Evolutionary conservation across 2,888 invertebrate species (phyloP).

Genomic region (Andrena hattorfiana): DNA sequence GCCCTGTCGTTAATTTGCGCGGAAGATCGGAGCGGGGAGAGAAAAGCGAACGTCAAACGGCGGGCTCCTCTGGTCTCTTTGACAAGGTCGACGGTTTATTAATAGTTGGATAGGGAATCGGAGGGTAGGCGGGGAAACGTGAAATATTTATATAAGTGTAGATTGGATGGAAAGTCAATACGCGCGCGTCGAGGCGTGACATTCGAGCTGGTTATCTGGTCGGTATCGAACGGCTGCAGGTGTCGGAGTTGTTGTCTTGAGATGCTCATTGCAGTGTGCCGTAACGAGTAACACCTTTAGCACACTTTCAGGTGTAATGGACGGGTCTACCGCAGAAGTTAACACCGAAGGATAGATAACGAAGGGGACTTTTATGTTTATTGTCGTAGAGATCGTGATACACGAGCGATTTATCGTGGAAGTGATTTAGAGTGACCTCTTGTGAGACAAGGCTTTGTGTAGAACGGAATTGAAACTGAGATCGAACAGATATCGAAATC

Average conservation of each 20-base stretch:
- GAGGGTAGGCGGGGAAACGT: not conserved
- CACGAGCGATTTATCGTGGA: too few species aligned
- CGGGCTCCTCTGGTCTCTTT: conserved; percentile 13
- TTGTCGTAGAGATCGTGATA: too few species aligned
- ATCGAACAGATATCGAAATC: too few species aligned
- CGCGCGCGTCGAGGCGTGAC: conserved; percentile 3
- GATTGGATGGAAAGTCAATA: conserved; percentile 36
- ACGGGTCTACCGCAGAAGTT: not conserved
- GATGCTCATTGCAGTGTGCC: not conserved
- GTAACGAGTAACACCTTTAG: not conserved
- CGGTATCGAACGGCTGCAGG: conserved; percentile 5
- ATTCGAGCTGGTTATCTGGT: conserved; percentile 11
- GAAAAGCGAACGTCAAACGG: not conserved
- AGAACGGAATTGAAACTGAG: too few species aligned
- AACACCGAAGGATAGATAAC: too few species aligned
- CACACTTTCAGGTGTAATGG: not conserved
- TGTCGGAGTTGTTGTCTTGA: not conserved
- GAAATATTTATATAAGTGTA: conserved; percentile 31
- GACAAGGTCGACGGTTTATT: conserved; percentile 45
- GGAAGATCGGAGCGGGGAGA: conserved; percentile 5
- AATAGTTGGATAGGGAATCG: conserved; percentile 19
- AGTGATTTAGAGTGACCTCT: too few species aligned
- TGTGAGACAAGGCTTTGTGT: too few species aligned
- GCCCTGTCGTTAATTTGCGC: conserved; percentile 27
- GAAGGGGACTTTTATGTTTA: too few species aligned